These are phyloP conservation scores for Cygnus olor DNA, from an alignment of 2,797 vertebrate genomes.

Conservation along the genomic window DNA sequence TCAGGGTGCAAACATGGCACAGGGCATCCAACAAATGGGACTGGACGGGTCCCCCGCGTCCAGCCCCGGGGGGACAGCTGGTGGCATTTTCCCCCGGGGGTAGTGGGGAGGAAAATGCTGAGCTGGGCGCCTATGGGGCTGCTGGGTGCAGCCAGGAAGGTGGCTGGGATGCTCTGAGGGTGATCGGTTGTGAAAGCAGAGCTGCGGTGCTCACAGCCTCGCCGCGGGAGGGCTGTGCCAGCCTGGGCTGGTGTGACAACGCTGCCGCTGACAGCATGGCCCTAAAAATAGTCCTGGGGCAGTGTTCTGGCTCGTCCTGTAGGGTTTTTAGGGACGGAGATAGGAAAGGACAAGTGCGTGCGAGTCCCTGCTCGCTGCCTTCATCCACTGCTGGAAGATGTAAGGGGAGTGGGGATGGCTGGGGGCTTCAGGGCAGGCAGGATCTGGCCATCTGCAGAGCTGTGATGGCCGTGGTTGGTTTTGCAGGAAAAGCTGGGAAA, in stretches of 20 bases:
- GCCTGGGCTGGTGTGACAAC: neutral
- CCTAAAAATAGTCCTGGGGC: slow-evolving; percentile 2
- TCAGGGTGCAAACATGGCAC: accelerated
- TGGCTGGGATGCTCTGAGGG: neutral
- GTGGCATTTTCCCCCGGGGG: neutral
- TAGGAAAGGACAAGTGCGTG: neutral
- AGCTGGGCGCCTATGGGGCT: neutral
- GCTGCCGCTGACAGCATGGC: accelerated
- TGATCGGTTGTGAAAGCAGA: slow-evolving; percentile 58
- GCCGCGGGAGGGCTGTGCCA: neutral
- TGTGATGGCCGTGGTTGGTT: accelerated
- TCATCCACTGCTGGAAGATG: accelerated
- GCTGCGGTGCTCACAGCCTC: neutral
- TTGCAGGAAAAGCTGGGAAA: neutral
- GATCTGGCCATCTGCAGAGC: neutral
- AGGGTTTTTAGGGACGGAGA: neutral
- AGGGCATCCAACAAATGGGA: neutral
- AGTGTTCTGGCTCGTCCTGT: accelerated
- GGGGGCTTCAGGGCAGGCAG: neutral
- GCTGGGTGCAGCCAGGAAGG: neutral
- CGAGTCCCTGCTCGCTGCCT: neutral
- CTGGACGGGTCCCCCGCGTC: accelerated
- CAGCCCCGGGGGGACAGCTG: neutral
- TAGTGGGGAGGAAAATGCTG: neutral
- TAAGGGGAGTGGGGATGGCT: neutral